Conservation (phyloP, 1,140 invertebrate species). For the Pararge aegeria region DNA sequence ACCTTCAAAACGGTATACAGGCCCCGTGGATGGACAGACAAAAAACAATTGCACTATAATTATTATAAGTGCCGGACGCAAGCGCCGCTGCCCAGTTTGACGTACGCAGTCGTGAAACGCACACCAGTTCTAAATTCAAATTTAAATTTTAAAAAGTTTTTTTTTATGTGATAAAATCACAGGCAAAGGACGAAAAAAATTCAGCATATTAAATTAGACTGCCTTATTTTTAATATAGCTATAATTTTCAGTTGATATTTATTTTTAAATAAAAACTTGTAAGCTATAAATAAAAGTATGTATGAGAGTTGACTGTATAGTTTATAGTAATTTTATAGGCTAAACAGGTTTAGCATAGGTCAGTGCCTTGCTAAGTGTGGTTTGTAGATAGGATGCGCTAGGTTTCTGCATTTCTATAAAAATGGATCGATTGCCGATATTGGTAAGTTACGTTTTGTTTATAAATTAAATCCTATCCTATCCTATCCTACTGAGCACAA, state of each 20-base stretch:
- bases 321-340: constrained; percentile 11
- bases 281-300: constrained; percentile 22
- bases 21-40: constrained; percentile 47
- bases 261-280: not conserved
- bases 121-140: constrained; percentile 27
- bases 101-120: constrained; percentile 41
- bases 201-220: no score
- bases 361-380: constrained; percentile 31
- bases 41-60: constrained; percentile 61
- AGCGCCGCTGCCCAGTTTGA: constrained; percentile 46
- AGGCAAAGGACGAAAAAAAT: not conserved
- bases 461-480: no score
- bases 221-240: no score
- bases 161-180: not conserved
- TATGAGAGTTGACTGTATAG: constrained; percentile 16
- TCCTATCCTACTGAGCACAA: no score
- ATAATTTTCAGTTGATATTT: not conserved
- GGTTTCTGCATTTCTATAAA: constrained; percentile 19
- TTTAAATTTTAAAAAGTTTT: not conserved
- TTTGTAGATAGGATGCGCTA: constrained; percentile 28
- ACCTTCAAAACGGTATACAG: constrained; percentile 47
- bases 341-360: constrained; percentile 36
- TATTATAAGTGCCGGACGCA: constrained; percentile 64
- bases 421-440: constrained; percentile 29
- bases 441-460: constrained; percentile 27